phyloP scores from a whole-genome alignment of 2,113 vertebrate genomes.

The Dermatemys mawii region DNA sequence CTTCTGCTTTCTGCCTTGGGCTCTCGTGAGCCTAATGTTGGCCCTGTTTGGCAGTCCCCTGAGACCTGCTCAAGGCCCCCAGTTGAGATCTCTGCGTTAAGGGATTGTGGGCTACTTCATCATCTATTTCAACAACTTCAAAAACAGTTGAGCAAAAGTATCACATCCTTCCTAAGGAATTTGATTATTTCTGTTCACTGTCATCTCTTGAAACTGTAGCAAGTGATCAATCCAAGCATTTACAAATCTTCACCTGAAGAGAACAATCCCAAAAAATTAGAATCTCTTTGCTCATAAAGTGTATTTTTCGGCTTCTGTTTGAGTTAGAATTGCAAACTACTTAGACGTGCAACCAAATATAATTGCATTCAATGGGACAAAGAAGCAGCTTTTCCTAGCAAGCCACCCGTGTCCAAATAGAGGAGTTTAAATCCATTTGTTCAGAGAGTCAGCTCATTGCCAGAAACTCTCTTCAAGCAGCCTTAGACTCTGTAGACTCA shows the following conservation, averaged over 20 bases:
- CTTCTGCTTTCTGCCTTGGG: not conserved
- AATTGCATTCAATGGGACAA: not conserved
- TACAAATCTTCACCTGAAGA: not conserved
- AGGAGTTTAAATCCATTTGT: not conserved
- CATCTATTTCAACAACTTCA: not conserved
- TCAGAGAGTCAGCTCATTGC: not conserved
- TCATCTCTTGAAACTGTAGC: not conserved
- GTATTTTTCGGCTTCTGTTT: not conserved
- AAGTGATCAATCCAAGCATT: not conserved
- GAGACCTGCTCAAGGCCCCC: too few species aligned
- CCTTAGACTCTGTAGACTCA: not conserved
- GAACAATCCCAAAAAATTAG: not conserved
- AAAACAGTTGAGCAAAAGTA: not conserved
- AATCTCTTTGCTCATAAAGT: not conserved
- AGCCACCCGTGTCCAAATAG: not conserved
- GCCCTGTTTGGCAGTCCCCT: too few species aligned
- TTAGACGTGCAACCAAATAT: not conserved
- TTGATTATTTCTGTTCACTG: not conserved
- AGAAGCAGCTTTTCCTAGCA: not conserved
- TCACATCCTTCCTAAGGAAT: not conserved
- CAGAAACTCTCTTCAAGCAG: not conserved
- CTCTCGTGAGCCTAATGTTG: not conserved
- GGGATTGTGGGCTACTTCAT: not conserved
- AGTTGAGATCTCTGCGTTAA: not conserved
- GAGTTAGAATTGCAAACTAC: not conserved